These are phyloP conservation scores for Amblyjoppa proteus DNA, from an alignment of 2,888 invertebrate genomes.

Conservation along the genomic window DNA sequence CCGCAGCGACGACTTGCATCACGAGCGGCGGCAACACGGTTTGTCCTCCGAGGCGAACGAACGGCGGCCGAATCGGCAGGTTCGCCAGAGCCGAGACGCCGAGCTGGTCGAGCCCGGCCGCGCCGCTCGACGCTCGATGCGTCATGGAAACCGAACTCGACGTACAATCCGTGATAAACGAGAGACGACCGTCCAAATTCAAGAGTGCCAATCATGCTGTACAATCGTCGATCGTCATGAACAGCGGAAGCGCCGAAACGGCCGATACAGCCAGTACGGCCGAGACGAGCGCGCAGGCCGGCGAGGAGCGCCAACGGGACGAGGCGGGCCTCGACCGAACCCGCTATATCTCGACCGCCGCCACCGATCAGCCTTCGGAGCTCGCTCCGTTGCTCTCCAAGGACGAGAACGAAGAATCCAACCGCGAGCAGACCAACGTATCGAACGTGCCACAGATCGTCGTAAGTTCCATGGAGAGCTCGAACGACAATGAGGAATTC, in stretches of 20 bases:
- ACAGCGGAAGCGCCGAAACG: neutral
- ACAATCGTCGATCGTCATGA: neutral
- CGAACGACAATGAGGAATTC: conserved; percentile 29
- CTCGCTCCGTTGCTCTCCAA: conserved; percentile 41
- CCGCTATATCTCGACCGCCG: conserved; percentile 10
- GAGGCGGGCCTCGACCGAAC: neutral
- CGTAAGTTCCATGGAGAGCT: neutral
- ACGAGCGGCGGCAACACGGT: neutral
- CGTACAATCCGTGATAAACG: conserved; percentile 83
- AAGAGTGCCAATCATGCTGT: conserved; percentile 69
- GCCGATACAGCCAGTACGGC: conserved; percentile 19
- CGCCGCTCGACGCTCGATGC: conserved; percentile 10
- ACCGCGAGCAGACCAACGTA: neutral
- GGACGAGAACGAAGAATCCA: conserved; percentile 11
- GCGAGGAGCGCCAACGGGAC: conserved; percentile 30
- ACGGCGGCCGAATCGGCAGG: conserved; percentile 52
- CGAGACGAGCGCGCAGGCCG: neutral
- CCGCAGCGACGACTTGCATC: neutral
- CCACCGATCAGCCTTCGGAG: neutral
- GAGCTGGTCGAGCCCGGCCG: conserved; percentile 39
- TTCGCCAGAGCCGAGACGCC: conserved; percentile 21
- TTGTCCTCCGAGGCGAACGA: conserved; percentile 34
- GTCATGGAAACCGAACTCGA: conserved; percentile 75
- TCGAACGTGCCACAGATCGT: neutral
- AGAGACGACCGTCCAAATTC: conserved; percentile 82